Conservation (phyloP, 2,888 invertebrate species). For the Podabrus alpinus region DNA sequence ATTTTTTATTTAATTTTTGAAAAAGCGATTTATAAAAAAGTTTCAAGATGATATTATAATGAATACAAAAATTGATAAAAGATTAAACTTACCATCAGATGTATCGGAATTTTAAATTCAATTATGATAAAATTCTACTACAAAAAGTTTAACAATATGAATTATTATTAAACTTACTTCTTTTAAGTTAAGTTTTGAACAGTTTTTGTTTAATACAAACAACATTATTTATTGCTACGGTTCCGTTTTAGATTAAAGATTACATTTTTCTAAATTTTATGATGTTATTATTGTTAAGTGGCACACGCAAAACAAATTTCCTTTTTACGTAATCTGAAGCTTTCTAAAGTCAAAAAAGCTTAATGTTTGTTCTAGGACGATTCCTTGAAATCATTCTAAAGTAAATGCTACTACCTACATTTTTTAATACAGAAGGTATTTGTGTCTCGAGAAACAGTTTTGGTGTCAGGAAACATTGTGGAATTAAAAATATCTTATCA, state of each 20-base stretch:
- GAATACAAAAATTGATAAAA: neutral
- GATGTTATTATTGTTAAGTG: neutral
- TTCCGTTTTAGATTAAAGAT: neutral
- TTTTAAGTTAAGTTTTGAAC: neutral
- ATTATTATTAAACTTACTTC: neutral
- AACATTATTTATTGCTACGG: neutral
- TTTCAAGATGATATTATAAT: neutral
- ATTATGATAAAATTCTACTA: neutral
- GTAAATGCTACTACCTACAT: neutral
- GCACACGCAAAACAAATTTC: neutral
- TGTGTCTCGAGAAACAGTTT: neutral
- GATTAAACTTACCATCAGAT: neutral
- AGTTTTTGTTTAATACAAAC: neutral
- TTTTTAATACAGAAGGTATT: neutral
- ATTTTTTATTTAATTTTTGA: neutral
- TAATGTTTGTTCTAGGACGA: neutral
- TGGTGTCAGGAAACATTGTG: too few species aligned
- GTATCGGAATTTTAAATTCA: neutral
- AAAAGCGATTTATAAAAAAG: too few species aligned
- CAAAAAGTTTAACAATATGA: neutral
- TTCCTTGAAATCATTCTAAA: neutral
- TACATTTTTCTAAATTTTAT: neutral
- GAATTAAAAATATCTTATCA: neutral
- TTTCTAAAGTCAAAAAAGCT: neutral
- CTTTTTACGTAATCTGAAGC: neutral